Base-by-base conservation (phyloP, 2,888 invertebrate species). In the Zootermopsis nevadensis region DNA sequence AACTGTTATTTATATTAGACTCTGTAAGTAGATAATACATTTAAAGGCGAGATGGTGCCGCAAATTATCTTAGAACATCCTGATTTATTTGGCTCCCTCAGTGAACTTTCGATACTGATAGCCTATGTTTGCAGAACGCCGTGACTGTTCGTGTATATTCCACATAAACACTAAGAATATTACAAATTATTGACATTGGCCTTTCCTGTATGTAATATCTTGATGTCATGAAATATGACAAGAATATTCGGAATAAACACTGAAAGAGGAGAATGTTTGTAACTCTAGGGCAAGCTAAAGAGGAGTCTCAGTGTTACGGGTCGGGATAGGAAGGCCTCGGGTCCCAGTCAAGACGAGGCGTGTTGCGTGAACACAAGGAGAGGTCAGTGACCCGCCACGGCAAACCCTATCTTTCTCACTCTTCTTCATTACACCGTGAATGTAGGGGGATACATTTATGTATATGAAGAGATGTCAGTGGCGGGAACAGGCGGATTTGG, bases 291-390 rank as follows among this genome's bases (percentile, higher is more conserved):
- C 1, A 8, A 60, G n/a, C 8, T 27, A n/a, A n/a, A n/a, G n/a
- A n/a, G n/a, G n/a, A n/a, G n/a, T n/a, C n/a, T n/a, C n/a, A n/a
- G n/a, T 48, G 48, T 48, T 48, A 15, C 48, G 74, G 24, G 38
- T 38, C 38, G 74, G 38, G 74, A 24, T 74, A 22, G 74, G 74
- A 74, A 74, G 38, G 74, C 74, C 79, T 66, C 72, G n/a, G 72
- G 35, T 74, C 72, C 38, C 35, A 74, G 72, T 74, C 79, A 79
- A 79, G 79, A 66, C 48, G 79, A 27, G 60, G 42, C 35, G 79
- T 66, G 79, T 79, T 79, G 79, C 79, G 79, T 79, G 79, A 60
- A 66, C 60, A 79, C 74, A 38, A 60, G 60, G 60, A 60, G 38
- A 38, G 74, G 74, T 74, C 74, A 74, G n/a, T 74, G 74, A 74